phyloP scores from a whole-genome alignment of 2,113 vertebrate genomes.

The Nematolebias whitei region DNA sequence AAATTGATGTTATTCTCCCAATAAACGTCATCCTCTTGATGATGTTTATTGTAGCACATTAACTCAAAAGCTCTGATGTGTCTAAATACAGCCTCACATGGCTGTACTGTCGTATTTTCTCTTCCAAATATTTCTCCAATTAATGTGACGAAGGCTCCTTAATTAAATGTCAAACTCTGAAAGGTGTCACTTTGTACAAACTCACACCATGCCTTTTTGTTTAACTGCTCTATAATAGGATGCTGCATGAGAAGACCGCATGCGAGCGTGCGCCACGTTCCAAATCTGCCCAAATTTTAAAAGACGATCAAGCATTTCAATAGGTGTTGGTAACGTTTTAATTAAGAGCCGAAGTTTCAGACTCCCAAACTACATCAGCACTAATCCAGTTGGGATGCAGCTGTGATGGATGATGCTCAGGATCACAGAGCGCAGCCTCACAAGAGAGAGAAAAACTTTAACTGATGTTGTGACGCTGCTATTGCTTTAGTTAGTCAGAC shows the following conservation, averaged over 20 bases:
- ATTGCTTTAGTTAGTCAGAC: neutral
- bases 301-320: neutral
- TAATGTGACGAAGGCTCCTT: slow-evolving; percentile 9
- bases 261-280: neutral
- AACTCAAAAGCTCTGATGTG: neutral
- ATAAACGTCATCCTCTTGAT: too few species aligned
- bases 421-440: slow-evolving; percentile 13
- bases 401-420: slow-evolving; percentile 31
- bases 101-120: neutral
- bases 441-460: neutral
- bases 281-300: slow-evolving; percentile 6
- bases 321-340: neutral
- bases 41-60: neutral
- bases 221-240: slow-evolving; percentile 12
- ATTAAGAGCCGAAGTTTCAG: slow-evolving; percentile 23
- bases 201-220: slow-evolving; percentile 8
- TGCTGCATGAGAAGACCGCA: slow-evolving; percentile 13
- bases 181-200: too few species aligned
- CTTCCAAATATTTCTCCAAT: slow-evolving; percentile 16
- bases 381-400: slow-evolving; percentile 42
- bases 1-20: too few species aligned
- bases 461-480: neutral
- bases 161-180: slow-evolving; percentile 34
- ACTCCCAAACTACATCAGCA: slow-evolving; percentile 10
- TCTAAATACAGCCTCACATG: neutral